Conservation (phyloP, 1,140 invertebrate genomes). For the Spodoptera litura region DNA sequence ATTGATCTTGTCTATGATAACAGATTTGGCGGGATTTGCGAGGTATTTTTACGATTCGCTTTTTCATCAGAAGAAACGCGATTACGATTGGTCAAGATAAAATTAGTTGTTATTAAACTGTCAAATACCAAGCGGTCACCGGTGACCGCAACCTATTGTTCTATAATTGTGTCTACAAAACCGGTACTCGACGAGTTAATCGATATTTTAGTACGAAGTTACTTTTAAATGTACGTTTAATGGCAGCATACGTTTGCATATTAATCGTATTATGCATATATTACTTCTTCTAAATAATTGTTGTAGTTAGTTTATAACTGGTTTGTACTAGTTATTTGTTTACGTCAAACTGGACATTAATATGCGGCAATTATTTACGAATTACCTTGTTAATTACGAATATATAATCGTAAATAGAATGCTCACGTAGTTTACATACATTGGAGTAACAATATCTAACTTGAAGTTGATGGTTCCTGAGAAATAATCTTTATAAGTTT, state of each 20-base stretch:
- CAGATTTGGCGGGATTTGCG: background rate
- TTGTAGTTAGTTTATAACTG: background rate
- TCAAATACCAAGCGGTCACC: no score
- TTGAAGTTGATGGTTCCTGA: no score
- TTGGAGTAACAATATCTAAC: background rate
- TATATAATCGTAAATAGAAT: background rate
- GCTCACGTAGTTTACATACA: background rate
- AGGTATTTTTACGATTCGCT: no score
- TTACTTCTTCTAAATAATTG: constrained; percentile 6
- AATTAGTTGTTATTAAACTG: background rate
- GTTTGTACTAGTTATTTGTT: constrained; percentile 3
- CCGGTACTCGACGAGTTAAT: no score
- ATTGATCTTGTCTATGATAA: constrained; percentile 36
- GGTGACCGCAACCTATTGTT: no score
- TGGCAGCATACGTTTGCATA: background rate
- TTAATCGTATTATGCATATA: background rate
- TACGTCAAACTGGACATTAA: constrained; percentile 24
- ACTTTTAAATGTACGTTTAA: background rate
- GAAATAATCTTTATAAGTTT: no score
- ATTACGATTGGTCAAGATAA: no score
- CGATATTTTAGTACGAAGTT: no score
- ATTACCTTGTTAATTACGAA: constrained; percentile 11
- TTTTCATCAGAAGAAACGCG: no score
- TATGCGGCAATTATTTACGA: constrained; percentile 7
- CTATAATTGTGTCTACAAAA: no score